phyloP scores from a whole-genome alignment of 2,113 vertebrate species.

The Carassius auratus region DNA sequence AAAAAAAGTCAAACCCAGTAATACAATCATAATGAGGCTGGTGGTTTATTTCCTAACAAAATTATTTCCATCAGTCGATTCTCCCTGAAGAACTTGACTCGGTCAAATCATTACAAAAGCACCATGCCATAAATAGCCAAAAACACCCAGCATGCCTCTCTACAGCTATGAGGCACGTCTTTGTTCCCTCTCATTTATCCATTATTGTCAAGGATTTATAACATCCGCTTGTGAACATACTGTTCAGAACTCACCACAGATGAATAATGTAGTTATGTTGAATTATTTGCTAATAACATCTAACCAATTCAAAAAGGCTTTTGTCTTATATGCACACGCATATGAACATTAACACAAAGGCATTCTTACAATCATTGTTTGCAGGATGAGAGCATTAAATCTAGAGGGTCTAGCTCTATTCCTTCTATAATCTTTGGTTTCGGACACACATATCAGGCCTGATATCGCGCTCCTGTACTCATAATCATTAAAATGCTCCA shows the following conservation, averaged over 20 bases:
- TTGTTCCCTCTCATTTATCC: constrained; percentile 33
- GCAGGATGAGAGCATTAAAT: constrained; percentile 9
- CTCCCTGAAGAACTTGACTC: constrained; percentile 31
- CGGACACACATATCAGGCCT: too few species aligned
- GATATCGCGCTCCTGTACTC: too few species aligned
- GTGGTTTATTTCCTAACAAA: constrained; percentile 8
- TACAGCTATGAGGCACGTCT: constrained; percentile 25
- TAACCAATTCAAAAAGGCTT: background rate
- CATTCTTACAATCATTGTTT: background rate
- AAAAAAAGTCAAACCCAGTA: constrained; percentile 31
- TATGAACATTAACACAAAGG: background rate
- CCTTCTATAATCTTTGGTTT: constrained; percentile 19
- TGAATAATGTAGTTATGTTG: background rate
- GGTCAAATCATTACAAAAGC: constrained; percentile 33
- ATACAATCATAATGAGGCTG: constrained; percentile 37
- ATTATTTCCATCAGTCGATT: constrained; percentile 11
- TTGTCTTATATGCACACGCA: too few species aligned
- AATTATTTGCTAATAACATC: constrained; percentile 10
- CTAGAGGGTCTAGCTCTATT: background rate
- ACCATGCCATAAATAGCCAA: constrained; percentile 42
- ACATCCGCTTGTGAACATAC: background rate
- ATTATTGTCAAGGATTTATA: background rate
- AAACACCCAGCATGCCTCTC: constrained; percentile 38
- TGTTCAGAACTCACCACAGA: constrained; percentile 16
- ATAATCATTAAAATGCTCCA: too few species aligned